Evolutionary conservation across 2,888 invertebrate species (phyloP).

Genomic region (Adineta ricciae): DNA sequence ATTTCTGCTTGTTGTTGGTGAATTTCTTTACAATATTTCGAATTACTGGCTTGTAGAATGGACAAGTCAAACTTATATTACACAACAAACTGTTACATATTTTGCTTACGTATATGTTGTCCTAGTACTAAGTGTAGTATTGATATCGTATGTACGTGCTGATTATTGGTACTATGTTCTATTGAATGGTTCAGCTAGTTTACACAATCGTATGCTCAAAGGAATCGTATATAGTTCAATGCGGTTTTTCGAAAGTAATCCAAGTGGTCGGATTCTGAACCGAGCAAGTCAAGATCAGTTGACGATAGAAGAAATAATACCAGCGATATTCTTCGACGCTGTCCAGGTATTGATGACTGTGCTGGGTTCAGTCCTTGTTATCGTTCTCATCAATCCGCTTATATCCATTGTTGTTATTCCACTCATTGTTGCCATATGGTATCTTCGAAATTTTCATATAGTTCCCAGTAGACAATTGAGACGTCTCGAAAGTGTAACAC

Average conservation of each 20-base stretch:
- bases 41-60: too few relatives aligned
- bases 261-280: slow-evolving; percentile 65
- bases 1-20: too few relatives aligned
- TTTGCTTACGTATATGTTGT: background rate
- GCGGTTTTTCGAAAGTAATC: slow-evolving; percentile 31
- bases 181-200: slow-evolving; percentile 58
- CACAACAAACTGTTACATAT: too few relatives aligned
- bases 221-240: slow-evolving; percentile 26
- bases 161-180: background rate
- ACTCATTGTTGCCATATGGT: slow-evolving; percentile 64
- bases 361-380: slow-evolving; percentile 57
- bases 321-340: slow-evolving; percentile 51
- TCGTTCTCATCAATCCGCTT: slow-evolving; percentile 63
- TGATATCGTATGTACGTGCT: slow-evolving; percentile 1
- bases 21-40: too few relatives aligned
- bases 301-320: slow-evolving; percentile 55
- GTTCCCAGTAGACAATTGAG: slow-evolving; percentile 27
- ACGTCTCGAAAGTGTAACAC: slow-evolving; percentile 26
- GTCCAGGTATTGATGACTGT: slow-evolving; percentile 59
- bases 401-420: slow-evolving; percentile 55
- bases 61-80: too few relatives aligned
- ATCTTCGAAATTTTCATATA: slow-evolving; percentile 60
- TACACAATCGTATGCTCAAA: slow-evolving; percentile 62
- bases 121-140: background rate
- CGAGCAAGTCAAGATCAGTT: slow-evolving; percentile 75